Evolutionary conservation across 2,113 vertebrate genomes (phyloP), one percentile per base, ranked within the genome.

Genomic region (Centropristis striata): DNA sequence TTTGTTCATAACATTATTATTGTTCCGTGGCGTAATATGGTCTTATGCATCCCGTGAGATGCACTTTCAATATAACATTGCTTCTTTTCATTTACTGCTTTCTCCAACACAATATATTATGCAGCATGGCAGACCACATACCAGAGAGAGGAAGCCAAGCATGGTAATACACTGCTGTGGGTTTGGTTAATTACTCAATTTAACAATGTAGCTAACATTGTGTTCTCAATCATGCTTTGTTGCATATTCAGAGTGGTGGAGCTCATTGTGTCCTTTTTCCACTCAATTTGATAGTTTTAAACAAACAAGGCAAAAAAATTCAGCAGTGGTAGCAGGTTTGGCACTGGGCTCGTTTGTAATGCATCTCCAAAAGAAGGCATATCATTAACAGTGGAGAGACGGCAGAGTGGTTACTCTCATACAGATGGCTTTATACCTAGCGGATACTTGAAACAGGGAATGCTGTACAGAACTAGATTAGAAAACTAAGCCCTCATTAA

Each of bases 131-230:
- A 80, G 76, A 80, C 12, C 47, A 66, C 61, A 81, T 37, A 64
- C 14, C 20, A 47, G 39, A 73, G 28, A 61, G 21, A 65, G 16
- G n/a, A n/a, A 67, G 55, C 41, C 66, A 57, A 67, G 46, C 57
- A 60, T 46, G 39, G 67, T 76, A 81, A 80, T 9, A 67, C 37
- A 39, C 18, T 72, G 55, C 42, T 76, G 76, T 9, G 10, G 69
- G 25, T 81, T 89, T 76, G 50, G 78, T 71, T 89, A 81, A 77
- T 86, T 83, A 72, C 73, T 65, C 21, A 80, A 83, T 78, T 83
- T 74, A 81, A 68, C 65, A 77, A 59, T 71, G 69, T 57, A 25
- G 60, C 76, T 77, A 37, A 79, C 76, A 65, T 46, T 74, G 46
- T 75, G 72, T 76, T 88, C 59, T 66, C 42, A 77, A 73, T 84